These are phyloP conservation scores for Epinephelus malabaricus DNA, from an alignment of 2,797 vertebrate species.

Conservation along the genomic window DNA sequence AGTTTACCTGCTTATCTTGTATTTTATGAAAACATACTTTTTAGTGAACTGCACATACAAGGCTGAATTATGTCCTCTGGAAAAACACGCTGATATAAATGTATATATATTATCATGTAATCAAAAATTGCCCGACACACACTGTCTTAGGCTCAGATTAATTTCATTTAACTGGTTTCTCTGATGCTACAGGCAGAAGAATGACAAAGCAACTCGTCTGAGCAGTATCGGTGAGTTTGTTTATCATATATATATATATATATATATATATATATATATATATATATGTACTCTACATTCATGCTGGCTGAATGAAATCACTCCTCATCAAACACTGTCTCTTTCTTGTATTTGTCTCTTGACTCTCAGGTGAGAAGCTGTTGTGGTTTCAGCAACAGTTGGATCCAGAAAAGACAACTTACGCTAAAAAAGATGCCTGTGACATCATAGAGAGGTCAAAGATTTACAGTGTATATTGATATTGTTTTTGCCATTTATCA, in stretches of 20 bases:
- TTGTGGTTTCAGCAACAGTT: conserved; percentile 95
- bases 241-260: neutral
- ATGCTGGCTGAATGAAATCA: neutral
- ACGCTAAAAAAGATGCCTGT: conserved; percentile 91
- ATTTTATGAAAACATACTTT: neutral
- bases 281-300: neutral
- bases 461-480: neutral
- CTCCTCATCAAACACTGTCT: neutral
- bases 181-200: conserved; percentile 85
- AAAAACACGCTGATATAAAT: neutral
- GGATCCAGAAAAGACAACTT: conserved; percentile 87
- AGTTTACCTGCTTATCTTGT: neutral
- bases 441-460: conserved; percentile 92
- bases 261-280: no score
- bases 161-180: neutral
- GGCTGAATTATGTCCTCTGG: neutral
- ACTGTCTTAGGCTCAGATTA: neutral
- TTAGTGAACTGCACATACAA: neutral
- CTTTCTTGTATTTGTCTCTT: neutral
- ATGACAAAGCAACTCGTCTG: conserved; percentile 92
- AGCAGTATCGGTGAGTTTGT: conserved; percentile 86
- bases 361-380: conserved; percentile 91
- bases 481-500: neutral
- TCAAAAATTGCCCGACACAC: neutral
- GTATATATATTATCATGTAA: neutral